Conservation (phyloP, 2,113 vertebrate species). For the Penelope pileata region DNA sequence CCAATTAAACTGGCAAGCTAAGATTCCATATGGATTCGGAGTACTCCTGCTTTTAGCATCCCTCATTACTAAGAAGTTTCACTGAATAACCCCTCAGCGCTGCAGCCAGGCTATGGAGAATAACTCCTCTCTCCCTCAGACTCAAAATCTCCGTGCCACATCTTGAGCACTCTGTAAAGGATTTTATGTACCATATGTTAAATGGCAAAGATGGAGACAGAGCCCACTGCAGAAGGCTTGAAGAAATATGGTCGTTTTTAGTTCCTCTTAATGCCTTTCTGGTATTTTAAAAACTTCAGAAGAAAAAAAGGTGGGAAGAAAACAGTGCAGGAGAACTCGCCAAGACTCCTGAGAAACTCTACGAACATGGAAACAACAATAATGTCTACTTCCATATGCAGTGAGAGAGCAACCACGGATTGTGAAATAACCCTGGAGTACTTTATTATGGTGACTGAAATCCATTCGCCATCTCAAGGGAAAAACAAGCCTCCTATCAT, state of each 20-base stretch:
- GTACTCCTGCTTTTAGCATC: not conserved
- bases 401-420: not conserved
- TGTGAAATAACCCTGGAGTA: not conserved
- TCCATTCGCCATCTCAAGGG: not conserved
- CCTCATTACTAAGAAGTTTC: not conserved
- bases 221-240: not conserved
- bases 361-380: constrained; percentile 10
- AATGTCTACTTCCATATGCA: not conserved
- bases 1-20: not conserved
- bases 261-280: not conserved
- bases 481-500: not conserved
- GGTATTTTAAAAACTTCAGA: not conserved
- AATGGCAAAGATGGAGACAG: not conserved
- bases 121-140: not conserved
- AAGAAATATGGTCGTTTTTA: not conserved
- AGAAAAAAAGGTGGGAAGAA: not conserved
- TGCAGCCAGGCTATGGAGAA: not conserved
- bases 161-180: not conserved
- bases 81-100: not conserved
- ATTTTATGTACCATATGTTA: not conserved
- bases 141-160: not conserved
- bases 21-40: not conserved
- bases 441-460: constrained; percentile 21
- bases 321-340: not conserved
- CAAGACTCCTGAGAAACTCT: not conserved